These are phyloP conservation scores for Vulpes vulpes DNA, from an alignment of 2,113 vertebrate species.

Conservation along the genomic window DNA sequence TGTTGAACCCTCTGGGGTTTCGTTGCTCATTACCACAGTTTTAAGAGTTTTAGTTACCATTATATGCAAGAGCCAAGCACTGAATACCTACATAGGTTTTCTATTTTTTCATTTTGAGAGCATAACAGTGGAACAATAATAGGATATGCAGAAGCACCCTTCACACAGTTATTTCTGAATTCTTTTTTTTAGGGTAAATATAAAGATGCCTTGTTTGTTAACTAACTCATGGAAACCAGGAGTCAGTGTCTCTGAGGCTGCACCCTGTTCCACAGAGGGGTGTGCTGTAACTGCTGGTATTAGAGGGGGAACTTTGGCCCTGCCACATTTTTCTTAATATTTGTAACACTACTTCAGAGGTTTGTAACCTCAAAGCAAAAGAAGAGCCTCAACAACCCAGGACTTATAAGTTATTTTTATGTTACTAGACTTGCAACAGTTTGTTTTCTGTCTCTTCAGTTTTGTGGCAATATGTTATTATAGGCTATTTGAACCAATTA, in stretches of 20 bases:
- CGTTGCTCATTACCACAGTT: constrained; percentile 79
- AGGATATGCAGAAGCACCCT: constrained; percentile 73
- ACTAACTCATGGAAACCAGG: constrained; percentile 77
- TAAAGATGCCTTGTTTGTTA: constrained; percentile 86
- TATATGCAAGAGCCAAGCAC: constrained; percentile 87
- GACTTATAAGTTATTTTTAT: constrained; percentile 88
- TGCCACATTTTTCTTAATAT: constrained; percentile 85
- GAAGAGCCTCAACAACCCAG: constrained; percentile 82
- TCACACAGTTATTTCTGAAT: constrained; percentile 68
- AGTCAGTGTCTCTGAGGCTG: constrained; percentile 79
- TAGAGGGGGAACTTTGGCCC: constrained; percentile 80
- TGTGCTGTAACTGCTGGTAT: constrained; percentile 71
- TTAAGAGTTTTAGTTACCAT: constrained; percentile 86
- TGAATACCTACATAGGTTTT: constrained; percentile 83
- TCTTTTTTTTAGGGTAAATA: constrained; percentile 78
- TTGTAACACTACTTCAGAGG: constrained; percentile 90
- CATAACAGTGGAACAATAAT: constrained; percentile 66
- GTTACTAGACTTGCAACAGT: constrained; percentile 81
- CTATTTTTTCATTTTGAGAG: constrained; percentile 79
- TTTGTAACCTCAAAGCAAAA: constrained; percentile 82
- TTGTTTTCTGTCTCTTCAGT: constrained; percentile 83
- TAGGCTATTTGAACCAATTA: constrained; percentile 83
- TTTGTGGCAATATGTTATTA: constrained; percentile 80
- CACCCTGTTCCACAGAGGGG: constrained; percentile 79
- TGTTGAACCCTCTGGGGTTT: constrained; percentile 73